Conservation (phyloP, 2,888 invertebrate species). For the Lycophotia porphyrea region DNA sequence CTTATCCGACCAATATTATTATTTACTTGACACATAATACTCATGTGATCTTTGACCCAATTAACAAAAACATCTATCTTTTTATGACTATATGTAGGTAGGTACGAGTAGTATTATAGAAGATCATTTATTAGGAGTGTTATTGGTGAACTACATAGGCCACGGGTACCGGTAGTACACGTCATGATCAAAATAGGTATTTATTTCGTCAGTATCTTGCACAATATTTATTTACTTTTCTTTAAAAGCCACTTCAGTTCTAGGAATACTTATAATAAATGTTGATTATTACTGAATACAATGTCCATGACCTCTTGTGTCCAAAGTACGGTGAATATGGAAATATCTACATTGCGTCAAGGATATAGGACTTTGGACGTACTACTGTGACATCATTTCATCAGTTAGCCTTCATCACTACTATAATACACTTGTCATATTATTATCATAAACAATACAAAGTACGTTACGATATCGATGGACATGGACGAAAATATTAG, state of each 20-base stretch:
- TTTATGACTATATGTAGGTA: too few species aligned
- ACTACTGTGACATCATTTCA: conserved; percentile 9
- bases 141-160: background rate
- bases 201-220: conserved; percentile 42
- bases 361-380: conserved; percentile 23
- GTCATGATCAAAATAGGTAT: background rate
- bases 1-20: conserved; percentile 21
- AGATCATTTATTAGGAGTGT: background rate
- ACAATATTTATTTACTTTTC: conserved; percentile 42
- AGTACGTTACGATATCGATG: background rate
- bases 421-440: background rate
- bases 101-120: too few species aligned
- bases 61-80: too few species aligned
- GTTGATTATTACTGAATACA: conserved; percentile 13
- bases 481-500: background rate
- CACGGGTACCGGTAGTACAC: background rate
- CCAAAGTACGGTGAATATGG: conserved; percentile 37
- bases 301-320: conserved; percentile 13
- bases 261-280: conserved; percentile 8
- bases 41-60: conserved; percentile 24
- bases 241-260: conserved; percentile 32
- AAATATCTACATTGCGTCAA: conserved; percentile 8
- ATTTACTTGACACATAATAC: conserved; percentile 31
- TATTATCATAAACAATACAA: too few species aligned
- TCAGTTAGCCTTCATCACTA: background rate